Evolutionary conservation across 2,113 vertebrate species (phyloP), one percentile per base, ranked within the genome.

Genomic region (Oceanites oceanicus): DNA sequence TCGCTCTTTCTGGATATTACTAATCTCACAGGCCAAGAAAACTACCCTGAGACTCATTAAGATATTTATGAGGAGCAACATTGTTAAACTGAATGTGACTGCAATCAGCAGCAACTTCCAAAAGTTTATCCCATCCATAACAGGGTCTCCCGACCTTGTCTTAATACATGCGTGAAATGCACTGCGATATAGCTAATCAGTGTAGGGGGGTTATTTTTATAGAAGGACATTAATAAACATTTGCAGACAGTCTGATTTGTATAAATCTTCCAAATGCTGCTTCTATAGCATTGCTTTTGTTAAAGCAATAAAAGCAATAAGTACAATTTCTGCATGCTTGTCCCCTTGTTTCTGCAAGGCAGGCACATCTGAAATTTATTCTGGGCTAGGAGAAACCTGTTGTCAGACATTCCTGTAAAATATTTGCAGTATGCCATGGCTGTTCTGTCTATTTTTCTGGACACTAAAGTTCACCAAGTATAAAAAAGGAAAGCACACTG

Each of bases 31-130:
- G 84, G 92, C 58, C 58, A 92, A 22, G 77, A 75, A 74, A 78
- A 85, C 67, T 91, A 61, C 50, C 83, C 76, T 72, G 89, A 94
- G 73, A 72, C 88, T 95, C 62, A 73, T 91, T 94, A 94, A 87
- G 92, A 87, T 91, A 89, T 89, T 93, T 92, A 80, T 94, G 86
- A 96, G 62, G 66, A 94, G 52, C 47, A 95, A 50, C 68, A 65
- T n/a, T 84, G 88, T 89, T 95, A 91, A 92, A 95, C 65, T 67
- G 87, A 91, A 92, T 68, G 73, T 50, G 89, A 91, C 86, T 94
- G 70, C 76, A 94, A 91, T 91, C 91, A 92, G 47, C 65, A 87
- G 65, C 83, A 89, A 59, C 44, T 82, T 87, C 70, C 70, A 55
- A 45, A 94, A 91, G 40, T 95, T 91, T 95, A 95, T 90, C 16